Evolutionary conservation across 2,113 vertebrate genomes (phyloP), one percentile per base, ranked within the genome.

Genomic region (Caretta caretta): DNA sequence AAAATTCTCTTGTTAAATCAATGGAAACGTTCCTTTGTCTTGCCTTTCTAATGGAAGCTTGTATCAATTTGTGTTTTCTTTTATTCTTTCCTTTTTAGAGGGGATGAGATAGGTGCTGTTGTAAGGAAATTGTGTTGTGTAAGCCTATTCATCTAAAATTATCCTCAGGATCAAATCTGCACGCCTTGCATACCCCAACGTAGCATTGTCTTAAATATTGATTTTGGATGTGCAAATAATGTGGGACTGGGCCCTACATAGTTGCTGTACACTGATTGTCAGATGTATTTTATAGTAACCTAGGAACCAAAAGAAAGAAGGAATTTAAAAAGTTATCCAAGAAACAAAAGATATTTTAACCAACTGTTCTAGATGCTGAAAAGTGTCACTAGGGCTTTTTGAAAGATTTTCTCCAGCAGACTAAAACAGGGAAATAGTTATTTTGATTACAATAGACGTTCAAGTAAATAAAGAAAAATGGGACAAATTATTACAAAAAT

Each of bases 391-490:
- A 35, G 42, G 87, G 80, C 80, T 75, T 86, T 35, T 81, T 59
- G 51, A 90, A 93, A 90, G 54, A 85, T 35, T 27, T 81, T 81
- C 59, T 62, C 56, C 48, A 38, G 87, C 48, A 87, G 51, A 87
- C 38, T 49, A 88, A 92, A 94, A 80, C 79, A 42, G 85, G 83
- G 84, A 90, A 89, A 90, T 25, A 56, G 35, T 53, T 89, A 29
- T 84, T 94, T 81, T 88, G 54, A 90, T 84, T 93, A 59, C 86
- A 90, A 53, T 4, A 90, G 69, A 89, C 83, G 50, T 86, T 86
- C 79, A 29, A 89, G 83, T 84, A 94, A 96, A 95, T 93, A 94
- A 89, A 96, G 96, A 96, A 90, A 96, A 95, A 97, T 94, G 59
- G 5, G 19, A 84, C 14, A 86, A 95, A 89, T 93, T 38, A 76